Conservation (phyloP, 2,113 vertebrate genomes). For the Gasterosteus aculeatus region DNA sequence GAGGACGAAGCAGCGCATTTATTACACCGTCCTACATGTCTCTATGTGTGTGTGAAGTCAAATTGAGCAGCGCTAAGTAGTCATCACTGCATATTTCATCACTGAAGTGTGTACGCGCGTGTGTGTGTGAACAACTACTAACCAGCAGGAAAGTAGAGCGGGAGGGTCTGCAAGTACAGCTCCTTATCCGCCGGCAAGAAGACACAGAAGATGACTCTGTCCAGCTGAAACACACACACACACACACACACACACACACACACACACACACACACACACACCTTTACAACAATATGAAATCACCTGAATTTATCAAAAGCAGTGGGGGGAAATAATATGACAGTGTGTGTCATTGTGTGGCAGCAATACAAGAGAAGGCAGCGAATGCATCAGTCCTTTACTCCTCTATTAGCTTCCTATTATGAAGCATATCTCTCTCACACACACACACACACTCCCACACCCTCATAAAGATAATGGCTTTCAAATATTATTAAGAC, state of each 20-base stretch:
- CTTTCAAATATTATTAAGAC: slow-evolving; percentile 55
- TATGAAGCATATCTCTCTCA: slow-evolving; percentile 51
- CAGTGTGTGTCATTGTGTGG: slow-evolving; percentile 44
- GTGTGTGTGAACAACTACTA: slow-evolving; percentile 48
- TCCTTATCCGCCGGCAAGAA: slow-evolving; percentile 81
- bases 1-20: slow-evolving; percentile 27
- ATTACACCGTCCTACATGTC: slow-evolving; percentile 37
- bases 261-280: slow-evolving; percentile 43
- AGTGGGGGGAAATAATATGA: slow-evolving; percentile 41
- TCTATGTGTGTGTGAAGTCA: slow-evolving; percentile 20
- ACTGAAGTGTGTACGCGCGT: neutral
- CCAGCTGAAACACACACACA: slow-evolving; percentile 74
- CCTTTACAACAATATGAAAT: slow-evolving; percentile 55
- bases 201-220: slow-evolving; percentile 84
- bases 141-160: slow-evolving; percentile 81
- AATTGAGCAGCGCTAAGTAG: slow-evolving; percentile 49
- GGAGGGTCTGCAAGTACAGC: slow-evolving; percentile 78
- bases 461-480: slow-evolving; percentile 42
- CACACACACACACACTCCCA: slow-evolving; percentile 17
- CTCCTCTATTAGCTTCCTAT: slow-evolving; percentile 62
- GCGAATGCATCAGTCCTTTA: slow-evolving; percentile 72
- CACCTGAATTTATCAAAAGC: slow-evolving; percentile 51
- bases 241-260: slow-evolving; percentile 42
- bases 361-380: slow-evolving; percentile 44
- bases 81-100: slow-evolving; percentile 16